Conservation (phyloP, 2,797 vertebrate genomes). For the Sus cebifrons region DNA sequence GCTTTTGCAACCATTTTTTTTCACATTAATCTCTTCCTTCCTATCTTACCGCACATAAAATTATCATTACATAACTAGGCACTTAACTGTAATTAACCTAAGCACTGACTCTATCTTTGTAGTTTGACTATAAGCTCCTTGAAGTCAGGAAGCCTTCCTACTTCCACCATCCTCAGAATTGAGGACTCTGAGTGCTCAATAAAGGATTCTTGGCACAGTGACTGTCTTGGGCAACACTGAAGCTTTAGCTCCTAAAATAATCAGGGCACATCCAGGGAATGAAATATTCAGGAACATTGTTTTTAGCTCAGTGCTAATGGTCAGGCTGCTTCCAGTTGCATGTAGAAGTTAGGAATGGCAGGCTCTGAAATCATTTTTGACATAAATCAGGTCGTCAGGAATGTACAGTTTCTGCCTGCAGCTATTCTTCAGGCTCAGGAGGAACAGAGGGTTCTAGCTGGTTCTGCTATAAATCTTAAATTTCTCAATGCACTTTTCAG, state of each 20-base stretch:
- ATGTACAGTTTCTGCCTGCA: background rate
- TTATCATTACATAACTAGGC: background rate
- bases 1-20: background rate
- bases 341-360: background rate
- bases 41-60: background rate
- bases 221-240: background rate
- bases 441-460: slow-evolving; percentile 58
- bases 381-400: background rate
- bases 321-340: background rate
- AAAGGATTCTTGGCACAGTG: background rate
- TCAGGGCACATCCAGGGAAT: background rate
- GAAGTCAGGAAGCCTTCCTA: background rate
- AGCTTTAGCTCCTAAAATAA: background rate
- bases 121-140: background rate
- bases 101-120: background rate
- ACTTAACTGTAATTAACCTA: background rate
- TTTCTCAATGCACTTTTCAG: slow-evolving; percentile 79
- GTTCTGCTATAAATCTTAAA: slow-evolving; percentile 63
- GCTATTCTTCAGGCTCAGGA: slow-evolving; percentile 67
- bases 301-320: background rate
- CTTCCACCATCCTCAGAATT: background rate
- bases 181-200: background rate
- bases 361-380: slow-evolving; percentile 60
- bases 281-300: slow-evolving; percentile 28
- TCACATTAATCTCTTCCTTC: background rate